Evolutionary conservation across 2,113 vertebrate genomes (phyloP), one percentile per base, ranked within the genome.

Genomic region (Dipodomys stephensi): DNA sequence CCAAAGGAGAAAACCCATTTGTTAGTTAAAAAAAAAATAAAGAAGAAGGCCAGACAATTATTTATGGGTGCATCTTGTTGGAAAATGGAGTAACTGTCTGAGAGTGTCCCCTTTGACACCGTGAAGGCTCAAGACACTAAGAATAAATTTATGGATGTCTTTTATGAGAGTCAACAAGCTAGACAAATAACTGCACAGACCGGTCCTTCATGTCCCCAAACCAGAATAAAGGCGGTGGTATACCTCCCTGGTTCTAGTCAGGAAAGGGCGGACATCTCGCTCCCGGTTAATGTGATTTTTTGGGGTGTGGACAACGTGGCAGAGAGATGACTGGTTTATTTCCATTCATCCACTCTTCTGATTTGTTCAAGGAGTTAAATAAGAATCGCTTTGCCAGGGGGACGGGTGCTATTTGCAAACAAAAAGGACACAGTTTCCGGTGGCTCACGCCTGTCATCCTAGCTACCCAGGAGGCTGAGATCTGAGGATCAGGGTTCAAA

Each of bases 61-160:
- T 98, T 98, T 98, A 98, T 97, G 97, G 97, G 92, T 77, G 91
- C 92, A 96, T 98, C 96, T 97, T 96, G 97, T 96, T 98, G 97
- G 97, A 91, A 98, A 96, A 96, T 86, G 96, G 97, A 96, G 96
- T 12, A 92, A 95, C 97, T 88, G 97, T 97, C 96, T 95, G 97
- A 96, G 96, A 97, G 96, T 91, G 96, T 97, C 97, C 92, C 90
- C 96, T 97, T 94, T 97, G 98, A 98, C 98, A 97, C 96, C 44
- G 97, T 96, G 93, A 97, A 97, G 88, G 94, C 97, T 96, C 95
- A 95, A 97, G 96, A 95, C 97, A 92, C 97, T 94, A 90, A 96
- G 97, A 97, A 97, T 96, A 97, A 97, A 97, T 97, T 97, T 96
- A 97, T 97, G 96, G 97, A 97, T 97, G 97, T 98, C 97, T 98